Conservation (phyloP, 2,797 vertebrate species). For the Rallus crepitans region DNA sequence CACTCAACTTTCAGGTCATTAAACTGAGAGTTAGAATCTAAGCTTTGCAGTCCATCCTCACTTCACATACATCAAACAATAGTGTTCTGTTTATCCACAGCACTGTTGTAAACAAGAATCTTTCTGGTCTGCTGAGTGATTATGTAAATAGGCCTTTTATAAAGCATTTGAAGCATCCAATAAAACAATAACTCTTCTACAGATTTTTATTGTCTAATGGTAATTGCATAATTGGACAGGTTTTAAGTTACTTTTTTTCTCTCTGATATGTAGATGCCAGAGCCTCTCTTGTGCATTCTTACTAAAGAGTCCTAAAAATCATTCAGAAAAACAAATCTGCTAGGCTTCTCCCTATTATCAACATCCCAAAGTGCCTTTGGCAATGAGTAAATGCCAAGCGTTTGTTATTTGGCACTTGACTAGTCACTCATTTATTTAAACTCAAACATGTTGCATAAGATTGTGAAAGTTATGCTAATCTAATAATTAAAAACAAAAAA, state of each 20-base stretch:
- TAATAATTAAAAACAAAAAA: not conserved
- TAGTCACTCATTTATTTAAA: conserved; percentile 31
- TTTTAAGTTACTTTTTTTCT: not conserved
- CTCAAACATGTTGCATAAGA: conserved; percentile 1
- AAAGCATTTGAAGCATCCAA: not conserved
- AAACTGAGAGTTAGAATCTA: not conserved
- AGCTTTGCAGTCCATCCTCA: not conserved
- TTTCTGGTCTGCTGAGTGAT: conserved; percentile 27
- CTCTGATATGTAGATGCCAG: not conserved
- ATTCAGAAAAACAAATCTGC: conserved; percentile 5
- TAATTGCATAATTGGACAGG: conserved; percentile 11
- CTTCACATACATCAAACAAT: not conserved
- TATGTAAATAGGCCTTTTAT: conserved; percentile 36
- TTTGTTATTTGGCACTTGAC: conserved; percentile 43
- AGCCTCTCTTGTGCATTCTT: not conserved
- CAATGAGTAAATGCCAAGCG: conserved; percentile 35
- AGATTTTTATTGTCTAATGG: not conserved
- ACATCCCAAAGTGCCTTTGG: conserved; percentile 19
- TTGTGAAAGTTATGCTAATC: not conserved
- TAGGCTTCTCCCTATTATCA: not conserved
- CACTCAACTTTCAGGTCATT: not conserved
- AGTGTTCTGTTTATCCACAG: conserved; percentile 6
- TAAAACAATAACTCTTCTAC: not conserved
- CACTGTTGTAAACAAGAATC: not conserved
- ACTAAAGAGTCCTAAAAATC: conserved; percentile 9